A percentile compares a stretch with the other conserved stretches of the same genome.
Conservation (phyloP, 2,113 vertebrate genomes). For the Mesoclemmys tuberculata region DNA sequence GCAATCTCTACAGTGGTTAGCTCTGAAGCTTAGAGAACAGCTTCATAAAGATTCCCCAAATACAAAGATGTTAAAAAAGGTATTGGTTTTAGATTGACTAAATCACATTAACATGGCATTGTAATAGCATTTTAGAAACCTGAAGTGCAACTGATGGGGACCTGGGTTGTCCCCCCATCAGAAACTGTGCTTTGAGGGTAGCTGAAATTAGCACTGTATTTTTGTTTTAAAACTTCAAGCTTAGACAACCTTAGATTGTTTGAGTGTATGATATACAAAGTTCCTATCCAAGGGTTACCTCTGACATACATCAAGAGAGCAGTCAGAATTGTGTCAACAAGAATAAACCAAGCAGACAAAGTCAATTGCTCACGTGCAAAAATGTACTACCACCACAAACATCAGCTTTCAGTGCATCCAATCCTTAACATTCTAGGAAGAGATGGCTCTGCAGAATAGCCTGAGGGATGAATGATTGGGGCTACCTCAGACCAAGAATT, state of each 20-base stretch:
- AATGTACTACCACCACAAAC: background rate
- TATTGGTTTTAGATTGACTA: background rate
- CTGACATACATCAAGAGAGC: background rate
- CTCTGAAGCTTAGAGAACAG: background rate
- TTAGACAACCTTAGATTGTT: background rate
- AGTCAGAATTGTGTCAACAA: too few relatives aligned
- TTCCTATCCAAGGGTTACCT: background rate
- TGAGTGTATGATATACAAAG: background rate
- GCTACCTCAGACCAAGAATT: background rate
- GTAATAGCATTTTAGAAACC: background rate
- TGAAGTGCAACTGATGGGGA: too few relatives aligned
- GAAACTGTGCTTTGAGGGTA: background rate
- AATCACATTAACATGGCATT: background rate
- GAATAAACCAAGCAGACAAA: too few relatives aligned
- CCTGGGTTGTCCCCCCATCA: too few relatives aligned
- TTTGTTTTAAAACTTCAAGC: background rate
- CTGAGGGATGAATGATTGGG: background rate
- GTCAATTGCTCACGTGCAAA: too few relatives aligned
- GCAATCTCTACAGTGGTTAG: background rate
- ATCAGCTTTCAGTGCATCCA: background rate
- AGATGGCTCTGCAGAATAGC: background rate
- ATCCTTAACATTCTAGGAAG: background rate
- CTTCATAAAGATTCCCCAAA: background rate
- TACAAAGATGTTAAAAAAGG: rapidly evolving
- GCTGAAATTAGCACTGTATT: background rate